A percentile compares a stretch with the other conserved stretches of the same genome.
Conservation (phyloP, 2,113 vertebrate genomes). For the Tragelaphus imberbis region DNA sequence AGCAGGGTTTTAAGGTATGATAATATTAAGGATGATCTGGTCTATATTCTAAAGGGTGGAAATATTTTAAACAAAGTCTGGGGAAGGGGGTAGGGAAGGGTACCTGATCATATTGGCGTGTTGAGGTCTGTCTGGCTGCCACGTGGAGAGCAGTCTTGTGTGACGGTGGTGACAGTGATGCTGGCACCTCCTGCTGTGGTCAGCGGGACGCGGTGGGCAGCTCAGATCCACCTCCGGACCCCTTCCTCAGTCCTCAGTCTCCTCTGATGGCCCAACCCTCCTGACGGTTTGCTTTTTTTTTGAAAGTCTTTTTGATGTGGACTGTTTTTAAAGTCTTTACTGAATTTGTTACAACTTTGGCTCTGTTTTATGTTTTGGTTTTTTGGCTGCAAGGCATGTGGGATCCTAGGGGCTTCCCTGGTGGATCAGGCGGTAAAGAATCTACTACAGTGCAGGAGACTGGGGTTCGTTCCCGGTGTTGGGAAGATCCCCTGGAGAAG, state of each 20-base stretch:
- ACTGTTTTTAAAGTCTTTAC: background rate
- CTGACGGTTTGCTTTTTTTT: background rate
- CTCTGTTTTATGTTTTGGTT: background rate
- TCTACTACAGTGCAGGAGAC: fast-evolving
- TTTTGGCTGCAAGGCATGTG: fast-evolving
- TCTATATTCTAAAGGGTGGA: background rate
- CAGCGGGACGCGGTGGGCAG: fast-evolving
- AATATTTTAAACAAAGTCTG: background rate
- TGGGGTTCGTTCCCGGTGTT: fast-evolving
- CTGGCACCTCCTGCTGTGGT: background rate
- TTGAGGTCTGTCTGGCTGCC: background rate
- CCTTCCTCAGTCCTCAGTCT: background rate
- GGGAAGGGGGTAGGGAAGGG: fast-evolving
- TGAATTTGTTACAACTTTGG: background rate
- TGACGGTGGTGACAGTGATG: background rate
- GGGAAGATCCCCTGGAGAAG: background rate
- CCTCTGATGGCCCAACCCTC: background rate
- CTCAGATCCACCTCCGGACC: fast-evolving
- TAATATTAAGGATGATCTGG: background rate
- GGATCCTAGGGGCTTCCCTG: background rate
- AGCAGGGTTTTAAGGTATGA: background rate
- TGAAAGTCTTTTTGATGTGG: background rate
- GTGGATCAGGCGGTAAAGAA: background rate
- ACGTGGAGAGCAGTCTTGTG: background rate
- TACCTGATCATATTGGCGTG: fast-evolving